Conservation (phyloP, 2,797 vertebrate genomes). For the Xyrichtys novacula region DNA sequence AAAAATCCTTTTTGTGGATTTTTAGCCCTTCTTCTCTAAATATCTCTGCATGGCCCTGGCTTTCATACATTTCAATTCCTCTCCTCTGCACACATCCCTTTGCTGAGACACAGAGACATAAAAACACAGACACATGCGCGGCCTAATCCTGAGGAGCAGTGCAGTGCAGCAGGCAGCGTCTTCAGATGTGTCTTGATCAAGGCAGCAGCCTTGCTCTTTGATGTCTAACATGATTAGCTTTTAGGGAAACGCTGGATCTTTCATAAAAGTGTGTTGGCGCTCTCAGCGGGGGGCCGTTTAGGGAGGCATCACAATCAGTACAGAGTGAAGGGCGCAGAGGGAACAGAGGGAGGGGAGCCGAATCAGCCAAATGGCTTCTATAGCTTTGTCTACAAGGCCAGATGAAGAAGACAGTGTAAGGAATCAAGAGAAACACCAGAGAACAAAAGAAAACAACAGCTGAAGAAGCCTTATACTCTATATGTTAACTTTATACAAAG, state of each 20-base stretch:
- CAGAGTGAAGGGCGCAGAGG: conserved; percentile 40
- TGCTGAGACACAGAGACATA: conserved; percentile 18
- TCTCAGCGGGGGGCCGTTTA: conserved; percentile 66
- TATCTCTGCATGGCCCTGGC: neutral
- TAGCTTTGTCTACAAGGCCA: conserved; percentile 37
- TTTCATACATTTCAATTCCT: conserved; percentile 8
- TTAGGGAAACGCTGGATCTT: conserved; percentile 75
- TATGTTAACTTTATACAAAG: neutral
- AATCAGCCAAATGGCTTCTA: conserved; percentile 49
- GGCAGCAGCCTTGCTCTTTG: conserved; percentile 69
- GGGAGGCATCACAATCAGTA: conserved; percentile 71
- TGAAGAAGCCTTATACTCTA: neutral
- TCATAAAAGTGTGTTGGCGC: conserved; percentile 73
- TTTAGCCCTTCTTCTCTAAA: neutral
- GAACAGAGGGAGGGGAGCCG: neutral
- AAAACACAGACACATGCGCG: conserved; percentile 36
- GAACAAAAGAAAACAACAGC: conserved; percentile 1
- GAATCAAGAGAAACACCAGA: neutral
- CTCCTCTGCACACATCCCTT: conserved; percentile 19
- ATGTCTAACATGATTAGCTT: conserved; percentile 83
- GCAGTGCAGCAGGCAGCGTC: conserved; percentile 43
- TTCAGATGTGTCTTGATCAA: conserved; percentile 78
- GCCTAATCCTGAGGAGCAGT: conserved; percentile 38
- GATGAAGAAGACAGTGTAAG: neutral
- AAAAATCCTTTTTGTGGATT: neutral